Base-by-base conservation (phyloP, 2,888 invertebrate species). In the Ormyrus thymus region DNA sequence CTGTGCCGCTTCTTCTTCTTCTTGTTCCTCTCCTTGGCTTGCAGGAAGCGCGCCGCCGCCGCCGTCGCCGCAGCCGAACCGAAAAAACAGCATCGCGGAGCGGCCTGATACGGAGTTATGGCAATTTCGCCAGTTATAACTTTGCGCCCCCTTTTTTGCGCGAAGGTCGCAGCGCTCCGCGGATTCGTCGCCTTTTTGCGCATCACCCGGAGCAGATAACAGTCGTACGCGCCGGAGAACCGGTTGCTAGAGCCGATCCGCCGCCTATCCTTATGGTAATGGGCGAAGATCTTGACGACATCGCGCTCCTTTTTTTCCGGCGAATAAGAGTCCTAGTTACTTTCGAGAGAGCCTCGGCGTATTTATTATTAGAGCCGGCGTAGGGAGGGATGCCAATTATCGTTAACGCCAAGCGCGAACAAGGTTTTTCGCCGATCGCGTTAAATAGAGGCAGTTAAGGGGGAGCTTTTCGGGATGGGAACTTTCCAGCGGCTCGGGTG, bases 201-300 rank as follows among this genome's bases (percentile, higher is more conserved):
- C 29, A n/a, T 43, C 29, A 7, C n/a, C 29, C n/a, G n/a, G 11
- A 1, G 11, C 51, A 66, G 66, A 66, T 66, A 66, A 53, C 11
- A 10, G n/a, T 53, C 66, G 43, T 43, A 13, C 50, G 15, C 50
- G 53, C 43, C 15, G 29, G 50, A 13, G 56, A 68, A 68, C 68
- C 68, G 68, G 68, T 68, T 56, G 48, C 69, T 48, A 58, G 58
- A 53, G 13, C 7, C 45, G 55, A 11, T 46, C 62, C 53, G 55
- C 29, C 55, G 64, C 48, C 29, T 64, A 64, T 64, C 75, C 61
- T 75, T 75, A 75, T 75, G 75, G 45, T 75, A 75, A 75, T 75
- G 68, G 61, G 11, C n/a, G 15, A 45, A 55, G 53, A 50, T 61
- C 58, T 66, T 55, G 75, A 61, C 61, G 46, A 61, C 71, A 29